Percentiles rank a stretch among this genome's conserved stretches.
Conservation (phyloP, 2,113 vertebrate species). For the Cavia aperea region DNA sequence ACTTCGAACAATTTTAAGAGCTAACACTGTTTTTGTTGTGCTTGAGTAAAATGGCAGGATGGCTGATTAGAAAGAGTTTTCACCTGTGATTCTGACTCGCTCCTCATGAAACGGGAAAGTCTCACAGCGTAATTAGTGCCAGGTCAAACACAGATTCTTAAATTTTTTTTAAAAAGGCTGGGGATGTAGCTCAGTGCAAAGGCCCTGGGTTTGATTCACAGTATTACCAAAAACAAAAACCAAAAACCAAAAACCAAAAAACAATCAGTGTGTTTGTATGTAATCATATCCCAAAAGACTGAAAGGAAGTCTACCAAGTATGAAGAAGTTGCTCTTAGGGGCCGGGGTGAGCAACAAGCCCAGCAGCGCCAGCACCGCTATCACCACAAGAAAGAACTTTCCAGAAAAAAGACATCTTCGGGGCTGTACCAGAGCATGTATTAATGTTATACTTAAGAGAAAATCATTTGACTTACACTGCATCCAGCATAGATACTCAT, state of each 20-base stretch:
- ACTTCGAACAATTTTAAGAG: neutral
- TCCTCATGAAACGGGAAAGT: neutral
- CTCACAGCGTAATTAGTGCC: neutral
- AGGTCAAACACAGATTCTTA: neutral
- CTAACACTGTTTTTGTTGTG: neutral
- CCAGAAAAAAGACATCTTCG: neutral
- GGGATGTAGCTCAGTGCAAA: neutral
- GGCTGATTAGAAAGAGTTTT: neutral
- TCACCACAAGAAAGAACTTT: neutral
- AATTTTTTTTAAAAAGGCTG: neutral
- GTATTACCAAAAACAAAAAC: neutral
- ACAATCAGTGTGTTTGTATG: neutral
- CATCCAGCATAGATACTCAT: neutral
- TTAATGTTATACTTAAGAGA: neutral
- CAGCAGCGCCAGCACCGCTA: neutral
- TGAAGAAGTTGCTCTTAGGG: neutral
- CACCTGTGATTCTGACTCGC: neutral
- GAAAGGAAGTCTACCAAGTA: neutral
- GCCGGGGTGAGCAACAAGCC: neutral
- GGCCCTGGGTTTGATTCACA: neutral
- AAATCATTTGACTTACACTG: neutral
- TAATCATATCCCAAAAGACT: neutral
- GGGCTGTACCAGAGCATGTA: neutral
- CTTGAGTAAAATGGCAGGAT: constrained; percentile 18
- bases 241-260: neutral